phyloP scores from a whole-genome alignment of 2,888 invertebrate genomes.

The Junonia oenone region DNA sequence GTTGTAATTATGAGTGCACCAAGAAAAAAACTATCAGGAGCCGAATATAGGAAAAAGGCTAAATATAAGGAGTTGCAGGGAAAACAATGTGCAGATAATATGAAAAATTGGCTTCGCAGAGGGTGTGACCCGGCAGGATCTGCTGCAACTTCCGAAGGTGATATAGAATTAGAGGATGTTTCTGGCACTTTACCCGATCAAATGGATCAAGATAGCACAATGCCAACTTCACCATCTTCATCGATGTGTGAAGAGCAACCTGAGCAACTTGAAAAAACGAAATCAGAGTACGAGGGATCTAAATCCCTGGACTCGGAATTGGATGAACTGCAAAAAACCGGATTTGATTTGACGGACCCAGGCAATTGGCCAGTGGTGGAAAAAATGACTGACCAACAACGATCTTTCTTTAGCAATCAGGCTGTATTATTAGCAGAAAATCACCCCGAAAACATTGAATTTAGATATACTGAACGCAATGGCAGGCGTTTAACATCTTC shows the following conservation, averaged over 20 bases:
- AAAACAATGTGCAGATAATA: conserved; percentile 19
- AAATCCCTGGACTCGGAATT: neutral
- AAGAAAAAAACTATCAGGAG: conserved; percentile 17
- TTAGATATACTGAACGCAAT: conserved; percentile 30
- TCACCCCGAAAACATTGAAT: conserved; percentile 25
- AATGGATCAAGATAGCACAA: conserved; percentile 11
- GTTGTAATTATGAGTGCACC: conserved; percentile 1
- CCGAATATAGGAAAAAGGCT: conserved; percentile 15
- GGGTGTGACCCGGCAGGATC: conserved; percentile 14
- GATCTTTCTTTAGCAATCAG: conserved; percentile 27
- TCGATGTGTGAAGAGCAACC: conserved; percentile 22
- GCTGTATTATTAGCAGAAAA: conserved; percentile 31
- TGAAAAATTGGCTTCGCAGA: conserved; percentile 21
- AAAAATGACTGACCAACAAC: conserved; percentile 27
- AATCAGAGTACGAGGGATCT: conserved; percentile 9
- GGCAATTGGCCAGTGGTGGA: conserved; percentile 23
- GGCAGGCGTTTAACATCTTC: conserved; percentile 23
- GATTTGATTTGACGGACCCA: conserved; percentile 7
- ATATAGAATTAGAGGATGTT: conserved; percentile 21
- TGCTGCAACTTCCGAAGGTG: conserved; percentile 24
- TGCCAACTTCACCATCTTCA: conserved; percentile 22
- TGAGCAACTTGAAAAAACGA: conserved; percentile 14
- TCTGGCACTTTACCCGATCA: conserved; percentile 8
- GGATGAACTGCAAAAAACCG: conserved; percentile 3
- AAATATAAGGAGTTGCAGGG: conserved; percentile 20